Percentiles rank a stretch among this genome's conserved stretches.
phyloP scores from a whole-genome alignment of 30 jellyfish, hydroid and myxozoan genomes.

The Hydractinia echinata region DNA sequence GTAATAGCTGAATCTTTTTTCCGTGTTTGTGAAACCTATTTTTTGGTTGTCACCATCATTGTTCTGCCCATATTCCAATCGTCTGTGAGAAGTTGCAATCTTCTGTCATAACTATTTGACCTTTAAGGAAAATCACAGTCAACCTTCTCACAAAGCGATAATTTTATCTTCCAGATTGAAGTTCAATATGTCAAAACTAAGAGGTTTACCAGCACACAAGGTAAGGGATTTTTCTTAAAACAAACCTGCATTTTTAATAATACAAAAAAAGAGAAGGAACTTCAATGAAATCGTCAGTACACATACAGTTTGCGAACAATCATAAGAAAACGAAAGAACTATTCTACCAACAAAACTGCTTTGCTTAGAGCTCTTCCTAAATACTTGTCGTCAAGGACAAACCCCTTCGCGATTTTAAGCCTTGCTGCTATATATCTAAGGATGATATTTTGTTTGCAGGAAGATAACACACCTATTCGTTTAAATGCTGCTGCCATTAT shows the following conservation, averaged over 20 bases:
- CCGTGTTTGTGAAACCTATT: background rate
- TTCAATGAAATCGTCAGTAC: no score
- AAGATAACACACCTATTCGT: conserved; percentile 65
- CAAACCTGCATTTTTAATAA: background rate
- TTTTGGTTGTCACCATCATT: background rate
- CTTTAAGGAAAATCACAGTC: no score
- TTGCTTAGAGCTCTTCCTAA: no score
- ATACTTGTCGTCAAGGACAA: no score
- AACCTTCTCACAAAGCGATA: background rate
- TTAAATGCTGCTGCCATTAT: conserved; percentile 84
- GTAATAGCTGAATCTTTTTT: background rate
- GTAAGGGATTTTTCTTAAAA: background rate
- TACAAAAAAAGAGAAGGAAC: background rate
- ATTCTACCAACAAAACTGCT: no score
- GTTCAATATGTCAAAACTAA: conserved; percentile 26
- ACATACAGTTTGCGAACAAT: no score
- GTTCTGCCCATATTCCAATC: no score
- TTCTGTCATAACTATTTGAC: no score
- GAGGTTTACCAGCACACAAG: conserved; percentile 28
- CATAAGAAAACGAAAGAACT: no score
- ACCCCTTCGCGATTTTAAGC: no score
- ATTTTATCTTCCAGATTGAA: conserved; percentile 19
- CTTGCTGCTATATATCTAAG: no score
- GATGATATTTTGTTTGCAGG: conserved; percentile 17
- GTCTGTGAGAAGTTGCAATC: no score